Conservation (phyloP, 1,140 invertebrate species). For the Rhopalosiphum padi region DNA sequence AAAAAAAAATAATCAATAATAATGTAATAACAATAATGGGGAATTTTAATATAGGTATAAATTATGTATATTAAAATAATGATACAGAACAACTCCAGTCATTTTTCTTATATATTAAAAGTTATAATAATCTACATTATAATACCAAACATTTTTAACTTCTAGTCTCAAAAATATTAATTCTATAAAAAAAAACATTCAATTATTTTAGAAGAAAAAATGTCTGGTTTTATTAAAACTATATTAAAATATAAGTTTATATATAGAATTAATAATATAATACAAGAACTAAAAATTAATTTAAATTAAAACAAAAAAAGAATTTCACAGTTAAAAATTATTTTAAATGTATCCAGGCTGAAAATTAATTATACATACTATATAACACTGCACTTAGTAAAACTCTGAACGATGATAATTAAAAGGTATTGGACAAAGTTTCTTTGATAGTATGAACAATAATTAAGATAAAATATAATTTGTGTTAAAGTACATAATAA, state of each 20-base stretch:
- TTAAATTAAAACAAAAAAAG: not conserved
- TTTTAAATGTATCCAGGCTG: not conserved
- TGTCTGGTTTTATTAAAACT: constrained; percentile 31
- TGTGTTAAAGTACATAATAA: not conserved
- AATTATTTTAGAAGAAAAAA: constrained; percentile 17
- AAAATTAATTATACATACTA: not conserved
- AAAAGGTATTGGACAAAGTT: not conserved
- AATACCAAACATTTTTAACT: not conserved
- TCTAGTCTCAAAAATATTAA: constrained; percentile 38
- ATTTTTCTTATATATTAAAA: constrained; percentile 7
- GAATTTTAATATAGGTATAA: not conserved
- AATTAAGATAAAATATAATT: not conserved
- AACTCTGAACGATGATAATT: not conserved
- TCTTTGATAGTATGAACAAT: not conserved
- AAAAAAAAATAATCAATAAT: not conserved
- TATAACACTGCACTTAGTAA: not conserved
- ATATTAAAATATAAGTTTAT: constrained; percentile 1
- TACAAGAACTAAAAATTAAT: constrained; percentile 24
- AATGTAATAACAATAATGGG: constrained; percentile 27
- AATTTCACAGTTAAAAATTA: not conserved
- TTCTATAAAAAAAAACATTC: not conserved
- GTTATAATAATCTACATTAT: not conserved
- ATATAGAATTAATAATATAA: not conserved
- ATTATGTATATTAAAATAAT: constrained; percentile 30
- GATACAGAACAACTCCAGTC: constrained; percentile 39